Conservation (phyloP, 2,797 vertebrate species). For the Leptodon cayanensis region DNA sequence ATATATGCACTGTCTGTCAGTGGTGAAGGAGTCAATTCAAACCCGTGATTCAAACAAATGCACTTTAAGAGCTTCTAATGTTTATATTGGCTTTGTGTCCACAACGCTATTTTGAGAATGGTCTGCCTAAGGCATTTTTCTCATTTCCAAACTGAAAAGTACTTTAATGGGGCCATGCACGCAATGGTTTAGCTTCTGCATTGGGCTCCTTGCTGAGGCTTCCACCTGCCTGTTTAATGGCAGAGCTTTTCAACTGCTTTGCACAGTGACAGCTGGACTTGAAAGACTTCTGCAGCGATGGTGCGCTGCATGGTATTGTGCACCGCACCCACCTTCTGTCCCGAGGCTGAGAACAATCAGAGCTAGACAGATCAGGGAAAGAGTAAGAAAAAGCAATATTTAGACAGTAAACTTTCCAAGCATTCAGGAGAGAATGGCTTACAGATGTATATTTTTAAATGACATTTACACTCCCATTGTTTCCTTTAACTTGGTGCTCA, state of each 20-base stretch:
- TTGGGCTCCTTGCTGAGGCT: conserved; percentile 49
- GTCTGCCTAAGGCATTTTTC: conserved; percentile 64
- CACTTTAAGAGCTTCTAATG: conserved; percentile 44
- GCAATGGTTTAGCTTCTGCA: conserved; percentile 50
- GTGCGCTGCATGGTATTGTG: not conserved
- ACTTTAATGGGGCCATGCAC: conserved; percentile 45
- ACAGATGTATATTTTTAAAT: conserved; percentile 73
- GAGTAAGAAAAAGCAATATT: conserved; percentile 63
- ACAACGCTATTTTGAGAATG: conserved; percentile 59
- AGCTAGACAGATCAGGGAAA: conserved; percentile 52
- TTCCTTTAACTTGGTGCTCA: conserved; percentile 69
- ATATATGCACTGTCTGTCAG: conserved; percentile 41
- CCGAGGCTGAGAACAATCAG: conserved; percentile 47
- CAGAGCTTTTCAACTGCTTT: conserved; percentile 1
- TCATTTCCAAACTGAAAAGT: conserved; percentile 65
- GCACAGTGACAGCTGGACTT: not conserved
- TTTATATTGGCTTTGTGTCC: conserved; percentile 61
- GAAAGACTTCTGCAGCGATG: conserved; percentile 14
- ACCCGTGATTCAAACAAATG: conserved; percentile 27
- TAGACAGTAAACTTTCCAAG: conserved; percentile 70
- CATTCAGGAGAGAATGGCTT: conserved; percentile 70
- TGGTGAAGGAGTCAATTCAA: conserved; percentile 44
- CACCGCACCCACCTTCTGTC: conserved; percentile 28
- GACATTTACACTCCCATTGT: conserved; percentile 67
- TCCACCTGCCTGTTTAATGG: conserved; percentile 69